Percentiles rank a stretch among this genome's conserved stretches.
phyloP scores from a whole-genome alignment of 1,140 invertebrate species.

The Scaptomyza graminum region DNA sequence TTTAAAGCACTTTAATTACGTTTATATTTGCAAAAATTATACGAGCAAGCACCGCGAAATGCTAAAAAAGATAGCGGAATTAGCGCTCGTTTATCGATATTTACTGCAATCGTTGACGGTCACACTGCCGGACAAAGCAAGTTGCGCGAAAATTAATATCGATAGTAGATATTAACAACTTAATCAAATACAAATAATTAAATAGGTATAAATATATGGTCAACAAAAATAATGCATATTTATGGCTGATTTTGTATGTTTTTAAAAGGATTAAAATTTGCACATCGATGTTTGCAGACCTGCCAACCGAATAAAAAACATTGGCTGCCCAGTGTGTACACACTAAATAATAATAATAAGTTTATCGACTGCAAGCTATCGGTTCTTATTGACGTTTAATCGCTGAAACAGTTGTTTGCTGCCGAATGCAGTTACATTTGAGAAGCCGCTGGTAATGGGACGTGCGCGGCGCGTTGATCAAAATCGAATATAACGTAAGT shows the following conservation, averaged over 20 bases:
- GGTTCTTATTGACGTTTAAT: constrained; percentile 1
- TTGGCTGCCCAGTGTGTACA: background rate
- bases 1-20: constrained; percentile 18
- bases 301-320: background rate
- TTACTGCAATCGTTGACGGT: background rate
- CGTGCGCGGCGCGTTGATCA: background rate
- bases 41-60: constrained; percentile 40
- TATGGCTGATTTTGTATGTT: background rate
- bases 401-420: background rate
- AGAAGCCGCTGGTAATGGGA: constrained; percentile 1
- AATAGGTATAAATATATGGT: background rate
- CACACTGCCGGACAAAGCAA: constrained; percentile 5
- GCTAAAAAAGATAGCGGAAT: constrained; percentile 33
- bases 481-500: constrained; percentile 5
- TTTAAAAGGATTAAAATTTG: background rate
- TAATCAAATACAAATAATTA: background rate
- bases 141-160: background rate
- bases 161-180: background rate
- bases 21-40: constrained; percentile 36
- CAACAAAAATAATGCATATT: background rate
- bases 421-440: constrained; percentile 40
- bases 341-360: background rate
- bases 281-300: constrained; percentile 2
- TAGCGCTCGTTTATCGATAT: constrained; percentile 30
- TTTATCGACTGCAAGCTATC: background rate